Base-by-base conservation (phyloP, 1,140 invertebrate genomes). In the Drosophila micromelanica region DNA sequence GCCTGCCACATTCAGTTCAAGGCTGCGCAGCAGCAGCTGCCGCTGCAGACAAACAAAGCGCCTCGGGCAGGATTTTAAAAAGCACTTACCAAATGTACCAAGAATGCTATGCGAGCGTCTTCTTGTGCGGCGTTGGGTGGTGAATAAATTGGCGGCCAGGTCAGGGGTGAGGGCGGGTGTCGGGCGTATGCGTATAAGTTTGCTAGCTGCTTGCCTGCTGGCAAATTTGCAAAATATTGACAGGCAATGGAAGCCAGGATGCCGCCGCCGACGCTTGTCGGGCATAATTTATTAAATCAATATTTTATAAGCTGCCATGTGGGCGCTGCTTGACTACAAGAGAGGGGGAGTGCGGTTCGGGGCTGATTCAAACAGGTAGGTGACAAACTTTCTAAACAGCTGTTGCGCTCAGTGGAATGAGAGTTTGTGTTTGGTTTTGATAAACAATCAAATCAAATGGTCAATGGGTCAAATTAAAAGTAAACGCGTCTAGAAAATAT, bases 141-240 rank as follows among this genome's bases (percentile, higher is more conserved):
- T 23, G 20, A 23, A 23, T 23, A 23, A 23, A 23, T 51, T 8
- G 46, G 38, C 9, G 27, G 15, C 23, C 11, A 17, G 40, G 72
- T 43, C 40, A 15, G 37, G 49, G 32, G 57, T 32, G 8, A 0
- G 30, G 27, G 45, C 7, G 37, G 32, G 5, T 23, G 2, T 17
- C 8, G 5, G 37, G 37, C 13, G 38, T 49, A 51, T 45, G 63
- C 48, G 49, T 45, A 52, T 23, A 49, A 48, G 43, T 32, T n/a
- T 6, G 42, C 13, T n/a, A 27, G 5, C 13, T 20, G 38, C 30
- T 59, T 49, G 65, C 52, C 51, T 73, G 75, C 63, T 84, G 75
- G 75, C 61, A 86, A 86, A 78, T 87, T 86, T 71, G 81, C 61
- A 86, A 87, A 87, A 81, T 86, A 86, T 86, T 86, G 81, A 78